These are phyloP conservation scores for Drosophila pandora DNA, from an alignment of 1,140 invertebrate species.

Conservation along the genomic window DNA sequence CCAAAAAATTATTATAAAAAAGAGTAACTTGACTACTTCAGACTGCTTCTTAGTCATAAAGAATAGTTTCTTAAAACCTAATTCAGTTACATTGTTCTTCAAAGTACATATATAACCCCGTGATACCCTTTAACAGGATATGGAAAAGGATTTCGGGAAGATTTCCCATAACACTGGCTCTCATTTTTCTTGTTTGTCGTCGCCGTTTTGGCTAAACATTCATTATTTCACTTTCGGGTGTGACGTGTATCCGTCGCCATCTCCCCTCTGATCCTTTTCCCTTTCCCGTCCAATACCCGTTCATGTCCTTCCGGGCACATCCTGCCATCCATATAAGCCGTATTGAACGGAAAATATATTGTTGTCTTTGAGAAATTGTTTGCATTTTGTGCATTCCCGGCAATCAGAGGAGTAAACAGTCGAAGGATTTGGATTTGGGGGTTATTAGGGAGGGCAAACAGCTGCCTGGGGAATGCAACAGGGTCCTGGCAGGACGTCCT, in stretches of 20 bases:
- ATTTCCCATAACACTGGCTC: slow-evolving; percentile 17
- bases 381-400: slow-evolving; percentile 16
- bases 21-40: background rate
- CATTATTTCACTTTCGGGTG: slow-evolving; percentile 40
- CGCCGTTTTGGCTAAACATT: slow-evolving; percentile 41
- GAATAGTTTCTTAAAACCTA: background rate
- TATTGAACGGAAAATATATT: slow-evolving; percentile 8
- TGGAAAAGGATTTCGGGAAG: slow-evolving; percentile 36
- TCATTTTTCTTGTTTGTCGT: slow-evolving; percentile 48
- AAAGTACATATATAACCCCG: background rate
- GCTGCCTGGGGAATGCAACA: slow-evolving; percentile 13
- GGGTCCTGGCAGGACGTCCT: background rate
- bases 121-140: background rate
- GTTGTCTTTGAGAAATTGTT: slow-evolving; percentile 15
- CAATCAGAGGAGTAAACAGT: slow-evolving; percentile 24
- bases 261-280: background rate
- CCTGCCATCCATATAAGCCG: background rate
- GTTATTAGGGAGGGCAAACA: slow-evolving; percentile 5
- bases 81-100: background rate
- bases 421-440: background rate
- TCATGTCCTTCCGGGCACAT: background rate
- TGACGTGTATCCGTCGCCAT: slow-evolving; percentile 47
- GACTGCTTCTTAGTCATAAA: background rate
- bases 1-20: too few species aligned
- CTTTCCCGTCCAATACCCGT: background rate